Conservation (phyloP, 2,888 invertebrate species). For the Cheiracanthium punctorium region DNA sequence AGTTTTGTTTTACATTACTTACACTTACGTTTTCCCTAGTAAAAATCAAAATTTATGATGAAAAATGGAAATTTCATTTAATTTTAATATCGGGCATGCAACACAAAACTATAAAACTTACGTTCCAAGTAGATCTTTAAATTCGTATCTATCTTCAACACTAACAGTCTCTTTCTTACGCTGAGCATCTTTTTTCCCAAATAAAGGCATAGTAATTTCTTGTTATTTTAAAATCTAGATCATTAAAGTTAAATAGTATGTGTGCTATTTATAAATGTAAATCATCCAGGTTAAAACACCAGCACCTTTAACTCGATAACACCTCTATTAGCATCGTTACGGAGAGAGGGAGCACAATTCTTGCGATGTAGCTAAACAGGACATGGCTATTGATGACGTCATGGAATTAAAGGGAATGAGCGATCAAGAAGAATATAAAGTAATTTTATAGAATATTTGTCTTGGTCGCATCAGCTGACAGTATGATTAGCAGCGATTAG, state of each 20-base stretch:
- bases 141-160: constrained; percentile 91
- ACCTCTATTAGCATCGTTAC: constrained; percentile 43
- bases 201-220: constrained; percentile 84
- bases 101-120: too few relatives aligned
- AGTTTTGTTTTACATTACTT: too few relatives aligned
- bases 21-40: too few relatives aligned
- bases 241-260: constrained; percentile 32
- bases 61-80: too few relatives aligned
- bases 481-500: too few relatives aligned
- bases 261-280: constrained; percentile 9
- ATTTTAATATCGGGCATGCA: too few relatives aligned
- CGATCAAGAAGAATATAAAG: not conserved
- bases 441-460: not conserved
- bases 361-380: constrained; percentile 49
- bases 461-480: not conserved
- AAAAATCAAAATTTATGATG: too few relatives aligned
- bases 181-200: constrained; percentile 86
- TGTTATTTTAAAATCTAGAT: constrained; percentile 17
- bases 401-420: constrained; percentile 17
- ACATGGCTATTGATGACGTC: constrained; percentile 62
- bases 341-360: constrained; percentile 39
- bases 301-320: constrained; percentile 43
- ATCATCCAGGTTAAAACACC: constrained; percentile 9
- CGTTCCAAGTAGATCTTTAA: constrained; percentile 94
- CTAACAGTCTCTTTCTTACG: constrained; percentile 79